Percentiles rank a stretch among this genome's conserved stretches.
phyloP scores from a whole-genome alignment of 2,888 invertebrate genomes.

The Chromoteleia sp. region DNA sequence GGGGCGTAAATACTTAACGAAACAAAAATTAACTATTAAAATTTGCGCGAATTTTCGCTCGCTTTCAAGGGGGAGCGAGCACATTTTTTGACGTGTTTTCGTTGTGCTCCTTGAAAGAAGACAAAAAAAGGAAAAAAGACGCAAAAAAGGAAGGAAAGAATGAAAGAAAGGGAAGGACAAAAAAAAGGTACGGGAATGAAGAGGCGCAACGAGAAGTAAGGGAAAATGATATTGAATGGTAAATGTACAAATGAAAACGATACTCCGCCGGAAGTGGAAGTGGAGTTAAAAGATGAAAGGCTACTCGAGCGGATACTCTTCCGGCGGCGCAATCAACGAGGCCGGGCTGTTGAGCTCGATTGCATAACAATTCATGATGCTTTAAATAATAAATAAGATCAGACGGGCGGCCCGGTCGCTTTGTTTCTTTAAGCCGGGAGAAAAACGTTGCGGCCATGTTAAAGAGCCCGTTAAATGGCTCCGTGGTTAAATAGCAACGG shows the following conservation, averaged over 20 bases:
- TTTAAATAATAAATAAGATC: slow-evolving; percentile 63
- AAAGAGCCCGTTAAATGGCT: slow-evolving; percentile 41
- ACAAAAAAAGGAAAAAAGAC: not conserved
- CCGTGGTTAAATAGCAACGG: slow-evolving; percentile 20
- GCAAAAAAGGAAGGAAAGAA: not conserved
- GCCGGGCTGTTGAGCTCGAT: slow-evolving; percentile 41
- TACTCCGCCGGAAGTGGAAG: slow-evolving; percentile 15
- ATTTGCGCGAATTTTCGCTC: slow-evolving; percentile 45
- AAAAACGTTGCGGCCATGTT: slow-evolving; percentile 19
- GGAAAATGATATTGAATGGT: slow-evolving; percentile 23
- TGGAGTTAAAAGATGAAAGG: slow-evolving; percentile 55
- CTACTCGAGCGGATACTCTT: slow-evolving; percentile 43
- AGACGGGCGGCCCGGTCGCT: slow-evolving; percentile 11
- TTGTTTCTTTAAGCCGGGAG: slow-evolving; percentile 28
- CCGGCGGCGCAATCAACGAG: slow-evolving; percentile 30
- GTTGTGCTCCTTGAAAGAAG: slow-evolving; percentile 15
- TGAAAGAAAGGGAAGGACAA: not conserved
- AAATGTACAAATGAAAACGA: slow-evolving; percentile 49
- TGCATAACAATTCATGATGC: slow-evolving; percentile 48
- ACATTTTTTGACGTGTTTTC: not conserved
- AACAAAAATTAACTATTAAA: slow-evolving; percentile 57
- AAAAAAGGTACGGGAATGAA: not conserved
- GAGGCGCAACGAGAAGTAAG: not conserved
- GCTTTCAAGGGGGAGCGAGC: slow-evolving; percentile 5
- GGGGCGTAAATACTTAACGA: slow-evolving; percentile 38